These are phyloP conservation scores for Spodoptera exigua DNA, from an alignment of 2,888 invertebrate genomes.

Conservation along the genomic window DNA sequence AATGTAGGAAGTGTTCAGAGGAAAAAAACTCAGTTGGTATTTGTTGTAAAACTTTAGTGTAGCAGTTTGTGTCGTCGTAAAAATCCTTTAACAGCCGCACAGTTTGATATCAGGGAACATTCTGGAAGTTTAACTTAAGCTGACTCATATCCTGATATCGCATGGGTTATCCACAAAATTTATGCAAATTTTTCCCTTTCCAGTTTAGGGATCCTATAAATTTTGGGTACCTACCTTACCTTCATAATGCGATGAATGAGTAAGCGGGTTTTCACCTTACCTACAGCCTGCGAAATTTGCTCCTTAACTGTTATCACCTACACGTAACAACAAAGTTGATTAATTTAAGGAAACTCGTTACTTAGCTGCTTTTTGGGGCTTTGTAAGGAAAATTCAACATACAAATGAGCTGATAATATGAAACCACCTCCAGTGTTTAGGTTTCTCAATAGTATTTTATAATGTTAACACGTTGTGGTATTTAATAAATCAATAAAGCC, in stretches of 20 bases:
- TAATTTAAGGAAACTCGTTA: constrained; percentile 49
- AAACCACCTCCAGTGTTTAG: constrained; percentile 3
- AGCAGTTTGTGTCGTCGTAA: constrained; percentile 45
- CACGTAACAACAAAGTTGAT: constrained; percentile 40
- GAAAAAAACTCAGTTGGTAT: constrained; percentile 20
- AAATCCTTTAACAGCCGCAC: constrained; percentile 28
- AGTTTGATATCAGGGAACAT: constrained; percentile 20
- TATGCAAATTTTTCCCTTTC: constrained; percentile 36
- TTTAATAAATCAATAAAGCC: constrained; percentile 12
- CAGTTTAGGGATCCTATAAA: constrained; percentile 16
- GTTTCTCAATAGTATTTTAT: constrained; percentile 16
- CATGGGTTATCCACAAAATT: constrained; percentile 25
- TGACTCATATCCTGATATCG: constrained; percentile 23
- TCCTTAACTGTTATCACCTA: constrained; percentile 45
- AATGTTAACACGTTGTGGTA: constrained; percentile 1
- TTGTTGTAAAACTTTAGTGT: constrained; percentile 18
- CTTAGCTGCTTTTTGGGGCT: constrained; percentile 22
- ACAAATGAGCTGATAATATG: constrained; percentile 40
- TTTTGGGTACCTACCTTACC: constrained; percentile 16
- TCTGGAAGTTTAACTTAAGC: constrained; percentile 26
- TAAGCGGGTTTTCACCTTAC: constrained; percentile 40
- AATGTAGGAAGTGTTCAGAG: background rate
- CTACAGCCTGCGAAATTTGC: constrained; percentile 36
- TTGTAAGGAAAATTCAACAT: constrained; percentile 44
- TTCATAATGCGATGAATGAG: constrained; percentile 33